phyloP scores from a whole-genome alignment of 2,888 invertebrate species.

The Digitonthophagus gazella region DNA sequence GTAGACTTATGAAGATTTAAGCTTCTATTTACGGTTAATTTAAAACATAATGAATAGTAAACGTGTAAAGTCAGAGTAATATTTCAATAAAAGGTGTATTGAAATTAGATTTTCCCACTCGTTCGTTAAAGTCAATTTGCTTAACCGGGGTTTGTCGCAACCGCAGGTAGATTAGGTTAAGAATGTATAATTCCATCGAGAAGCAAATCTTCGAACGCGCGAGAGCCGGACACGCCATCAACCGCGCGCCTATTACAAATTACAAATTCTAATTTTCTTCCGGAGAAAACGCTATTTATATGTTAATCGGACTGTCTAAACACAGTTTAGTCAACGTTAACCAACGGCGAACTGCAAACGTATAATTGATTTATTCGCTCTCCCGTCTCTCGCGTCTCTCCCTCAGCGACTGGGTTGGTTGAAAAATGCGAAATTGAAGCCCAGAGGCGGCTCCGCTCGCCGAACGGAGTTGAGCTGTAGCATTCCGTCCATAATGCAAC shows the following conservation, averaged over 20 bases:
- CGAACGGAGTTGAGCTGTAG: background rate
- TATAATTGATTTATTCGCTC: background rate
- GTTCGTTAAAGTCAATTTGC: no score
- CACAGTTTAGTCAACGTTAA: background rate
- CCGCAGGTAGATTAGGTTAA: no score
- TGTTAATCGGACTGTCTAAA: background rate
- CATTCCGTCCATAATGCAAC: slow-evolving; percentile 23
- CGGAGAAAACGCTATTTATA: background rate
- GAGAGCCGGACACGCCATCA: no score
- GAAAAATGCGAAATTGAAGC: slow-evolving; percentile 2
- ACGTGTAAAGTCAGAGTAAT: no score
- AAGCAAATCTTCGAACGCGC: no score
- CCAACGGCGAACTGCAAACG: background rate
- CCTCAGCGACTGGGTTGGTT: background rate
- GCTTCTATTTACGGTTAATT: no score
- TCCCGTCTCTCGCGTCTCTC: background rate
- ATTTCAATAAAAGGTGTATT: no score
- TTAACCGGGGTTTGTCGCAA: no score
- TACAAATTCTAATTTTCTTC: background rate
- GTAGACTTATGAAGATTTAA: no score
- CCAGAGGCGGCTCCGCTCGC: background rate
- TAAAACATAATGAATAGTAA: no score
- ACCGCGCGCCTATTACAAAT: background rate
- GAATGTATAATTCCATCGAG: no score
- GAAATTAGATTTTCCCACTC: background rate